These are phyloP conservation scores for Callocephalon fimbriatum DNA, from an alignment of 2,113 vertebrate species.

Conservation along the genomic window DNA sequence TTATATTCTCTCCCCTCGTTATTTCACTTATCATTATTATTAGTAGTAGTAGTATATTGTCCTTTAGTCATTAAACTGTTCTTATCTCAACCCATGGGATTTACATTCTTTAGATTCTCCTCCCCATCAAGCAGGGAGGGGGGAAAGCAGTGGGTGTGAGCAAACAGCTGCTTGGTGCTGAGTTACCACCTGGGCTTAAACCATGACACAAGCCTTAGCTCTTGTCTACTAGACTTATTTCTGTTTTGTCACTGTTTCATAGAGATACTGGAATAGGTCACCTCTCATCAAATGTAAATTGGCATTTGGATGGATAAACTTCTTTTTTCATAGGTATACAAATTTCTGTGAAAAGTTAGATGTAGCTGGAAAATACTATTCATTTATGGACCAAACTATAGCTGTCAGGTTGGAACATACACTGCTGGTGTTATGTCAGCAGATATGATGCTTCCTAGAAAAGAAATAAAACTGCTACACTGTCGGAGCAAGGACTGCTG, in stretches of 20 bases:
- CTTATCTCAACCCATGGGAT: too few species aligned
- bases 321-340: background rate
- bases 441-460: background rate
- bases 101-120: too few species aligned
- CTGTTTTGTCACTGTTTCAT: background rate
- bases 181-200: too few species aligned
- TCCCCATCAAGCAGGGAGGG: too few species aligned
- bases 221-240: background rate
- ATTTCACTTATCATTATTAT: too few species aligned
- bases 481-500: background rate
- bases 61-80: too few species aligned
- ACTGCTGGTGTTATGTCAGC: background rate
- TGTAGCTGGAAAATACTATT: background rate
- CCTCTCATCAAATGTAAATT: background rate
- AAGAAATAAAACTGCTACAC: background rate
- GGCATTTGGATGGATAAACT: background rate
- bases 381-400: background rate
- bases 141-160: too few species aligned
- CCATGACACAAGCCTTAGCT: background rate
- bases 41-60: too few species aligned
- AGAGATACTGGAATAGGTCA: background rate
- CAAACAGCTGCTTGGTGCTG: too few species aligned
- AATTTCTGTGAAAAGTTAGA: background rate
- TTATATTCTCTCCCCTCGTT: too few species aligned
- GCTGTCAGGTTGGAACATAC: background rate